phyloP scores from a whole-genome alignment of 2,113 vertebrate species.

The Pristiophorus japonicus region DNA sequence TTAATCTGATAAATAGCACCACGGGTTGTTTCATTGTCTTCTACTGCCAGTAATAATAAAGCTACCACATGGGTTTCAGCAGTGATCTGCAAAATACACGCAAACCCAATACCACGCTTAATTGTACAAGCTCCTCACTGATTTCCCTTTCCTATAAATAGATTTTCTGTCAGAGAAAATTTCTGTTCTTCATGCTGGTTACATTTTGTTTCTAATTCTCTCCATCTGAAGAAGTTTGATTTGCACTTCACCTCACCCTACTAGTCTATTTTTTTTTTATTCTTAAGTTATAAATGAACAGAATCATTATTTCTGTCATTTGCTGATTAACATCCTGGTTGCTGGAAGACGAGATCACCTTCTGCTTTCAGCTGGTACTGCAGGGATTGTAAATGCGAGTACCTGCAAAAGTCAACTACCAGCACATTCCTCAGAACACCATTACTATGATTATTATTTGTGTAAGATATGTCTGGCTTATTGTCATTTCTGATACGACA shows the following conservation, averaged over 20 bases:
- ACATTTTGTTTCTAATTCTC: not conserved
- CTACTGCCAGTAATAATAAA: not conserved
- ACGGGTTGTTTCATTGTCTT: not conserved
- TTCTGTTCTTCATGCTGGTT: not conserved
- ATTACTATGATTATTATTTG: conserved; percentile 80
- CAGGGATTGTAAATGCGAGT: conserved; percentile 31
- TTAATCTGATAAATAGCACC: conserved; percentile 2
- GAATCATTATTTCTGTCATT: conserved; percentile 54
- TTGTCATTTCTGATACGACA: conserved; percentile 74
- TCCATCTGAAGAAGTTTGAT: not conserved
- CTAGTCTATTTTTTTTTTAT: not conserved
- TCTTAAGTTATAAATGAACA: not conserved
- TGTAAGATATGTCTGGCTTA: conserved; percentile 67
- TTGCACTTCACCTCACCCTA: not conserved
- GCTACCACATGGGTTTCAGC: not conserved
- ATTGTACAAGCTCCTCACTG: not conserved
- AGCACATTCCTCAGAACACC: conserved; percentile 60
- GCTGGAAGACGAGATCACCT: conserved; percentile 54
- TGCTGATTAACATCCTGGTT: conserved; percentile 55
- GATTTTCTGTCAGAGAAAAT: not conserved
- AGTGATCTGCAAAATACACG: not conserved
- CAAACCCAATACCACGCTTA: not conserved
- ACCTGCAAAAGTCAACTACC: conserved; percentile 55
- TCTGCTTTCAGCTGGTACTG: conserved; percentile 58
- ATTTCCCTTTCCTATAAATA: not conserved